These are phyloP conservation scores for Noctua janthina DNA, from an alignment of 2,888 invertebrate species.

Conservation along the genomic window DNA sequence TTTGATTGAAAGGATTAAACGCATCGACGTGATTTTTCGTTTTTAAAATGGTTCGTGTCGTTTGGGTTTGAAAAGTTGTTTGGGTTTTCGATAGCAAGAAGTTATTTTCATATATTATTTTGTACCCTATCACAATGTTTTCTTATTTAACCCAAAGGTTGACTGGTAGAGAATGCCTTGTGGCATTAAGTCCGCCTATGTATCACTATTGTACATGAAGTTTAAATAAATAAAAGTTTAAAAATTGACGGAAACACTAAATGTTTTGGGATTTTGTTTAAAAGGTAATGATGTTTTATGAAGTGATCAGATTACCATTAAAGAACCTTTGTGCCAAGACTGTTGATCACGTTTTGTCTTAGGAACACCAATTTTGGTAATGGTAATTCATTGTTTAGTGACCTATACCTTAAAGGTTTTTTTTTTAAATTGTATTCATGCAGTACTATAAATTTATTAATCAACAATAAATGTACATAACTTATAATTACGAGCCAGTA, in stretches of 20 bases:
- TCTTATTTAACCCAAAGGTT: too few relatives aligned
- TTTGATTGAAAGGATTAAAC: constrained; percentile 46
- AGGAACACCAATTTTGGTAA: background rate
- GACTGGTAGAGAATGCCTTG: too few relatives aligned
- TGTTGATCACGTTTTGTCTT: too few relatives aligned
- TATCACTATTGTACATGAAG: too few relatives aligned
- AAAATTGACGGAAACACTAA: background rate
- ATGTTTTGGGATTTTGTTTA: background rate
- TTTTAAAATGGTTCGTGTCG: background rate
- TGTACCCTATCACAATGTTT: too few relatives aligned
- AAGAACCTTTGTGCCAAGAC: too few relatives aligned
- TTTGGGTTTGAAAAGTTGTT: rapidly evolving
- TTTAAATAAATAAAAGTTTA: too few relatives aligned
- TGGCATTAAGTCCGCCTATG: too few relatives aligned
- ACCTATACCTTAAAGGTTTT: background rate
- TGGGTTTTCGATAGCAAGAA: too few relatives aligned
- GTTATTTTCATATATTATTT: too few relatives aligned
- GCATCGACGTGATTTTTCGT: constrained; percentile 35
- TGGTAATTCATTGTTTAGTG: background rate
- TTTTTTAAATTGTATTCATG: too few relatives aligned
- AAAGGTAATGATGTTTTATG: background rate
- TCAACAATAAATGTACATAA: background rate
- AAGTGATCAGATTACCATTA: background rate
- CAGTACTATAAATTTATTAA: background rate
- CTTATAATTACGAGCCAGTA: background rate